Evolutionary conservation across 2,888 invertebrate genomes (phyloP), one percentile per base, ranked within the genome.

Genomic region (Teleogryllus oceanicus): DNA sequence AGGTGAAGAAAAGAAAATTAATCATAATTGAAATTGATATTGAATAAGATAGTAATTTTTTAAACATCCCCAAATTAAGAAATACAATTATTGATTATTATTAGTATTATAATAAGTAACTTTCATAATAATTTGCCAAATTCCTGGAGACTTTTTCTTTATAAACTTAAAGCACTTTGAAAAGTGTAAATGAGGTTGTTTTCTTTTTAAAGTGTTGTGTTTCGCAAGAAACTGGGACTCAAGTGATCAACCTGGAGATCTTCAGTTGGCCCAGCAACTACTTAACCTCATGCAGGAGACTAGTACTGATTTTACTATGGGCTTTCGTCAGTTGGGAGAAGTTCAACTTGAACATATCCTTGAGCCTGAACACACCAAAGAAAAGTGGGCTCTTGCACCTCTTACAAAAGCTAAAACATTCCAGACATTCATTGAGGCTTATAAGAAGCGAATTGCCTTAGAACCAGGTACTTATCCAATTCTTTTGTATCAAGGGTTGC

Each of bases 231-330:
- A 86, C 89, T 92, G 80, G 88, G 90, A 2, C 84, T 90, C 87
- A 78, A 88, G 88, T 84, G 89, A 89, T 82, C 87, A 87, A 2
- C 87, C 88, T 86, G 88, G 88, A 0, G 88, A 89, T 79, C 88
- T 89, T 76, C 87, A 88, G 77, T 83, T 90, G 21, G 86, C 92
- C 1, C 88, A 89, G 80, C 88, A 88, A 75, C 88, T 92, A 11
- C 85, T 92, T 20, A 88, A 89, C 49, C 90, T 91, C 86, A 90
- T 92, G 91, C 89, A 91, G 83, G 89, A 89, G 80, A 91, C 91
- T 1, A 91, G 91, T 24, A 90, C 91, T 12, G 92, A 92, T 85
- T 92, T 92, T 83, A 92, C 92, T 0, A 87, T 88, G 83, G 89
- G 90, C 0, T 91, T 91, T 83, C 86, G 91, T 80, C 90, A 91